Base-by-base conservation (phyloP, 1,140 invertebrate genomes). In the Druon quercuslanigerum region DNA sequence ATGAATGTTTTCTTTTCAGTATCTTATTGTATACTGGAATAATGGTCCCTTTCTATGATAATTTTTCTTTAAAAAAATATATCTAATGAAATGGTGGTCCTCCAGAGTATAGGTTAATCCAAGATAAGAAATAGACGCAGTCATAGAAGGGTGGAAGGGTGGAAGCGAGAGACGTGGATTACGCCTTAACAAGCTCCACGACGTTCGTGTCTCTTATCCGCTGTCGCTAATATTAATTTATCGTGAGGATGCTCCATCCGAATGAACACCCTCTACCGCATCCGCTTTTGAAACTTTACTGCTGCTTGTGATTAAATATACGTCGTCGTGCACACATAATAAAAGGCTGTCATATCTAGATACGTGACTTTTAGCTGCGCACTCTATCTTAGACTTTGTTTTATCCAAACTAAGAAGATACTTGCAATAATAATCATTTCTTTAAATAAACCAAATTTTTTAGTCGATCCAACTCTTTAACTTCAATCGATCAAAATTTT, bases 181-280 rank as follows among this genome's bases (percentile, higher is more conserved):
- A 90, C 89, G 87, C 89, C 84, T 89, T 91, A 91, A 91, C 89
- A 90, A 90, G 90, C 90, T 90, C 83, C 87, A 87, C 88, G 88
- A 90, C 89, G 86, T 90, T 91, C 90, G 90, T 91, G 91, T 91
- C 89, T 90, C 89, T 91, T 91, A 91, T 91, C 88, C 90, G 89
- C 85, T 88, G 85, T 88, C 84, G 84, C 88, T 90, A 90, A 91
- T 90, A 87, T 91, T 91, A 91, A 90, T 91, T 90, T 87, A 87
- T 82, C 84, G 85, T 83, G 80, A 80, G 74, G 78, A 79, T 79
- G 78, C 76, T 72, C 56, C 74, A 76, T 75, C 74, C 50, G 71
- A 73, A 72, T 50, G 70, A 72, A 78, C 74, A 71, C 78, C 74
- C 72, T 76, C 78, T 78, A 71, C 77, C 78, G 75, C 57, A 76